These are phyloP conservation scores for Neogale vison DNA, from an alignment of 2,113 vertebrate genomes.

Conservation along the genomic window DNA sequence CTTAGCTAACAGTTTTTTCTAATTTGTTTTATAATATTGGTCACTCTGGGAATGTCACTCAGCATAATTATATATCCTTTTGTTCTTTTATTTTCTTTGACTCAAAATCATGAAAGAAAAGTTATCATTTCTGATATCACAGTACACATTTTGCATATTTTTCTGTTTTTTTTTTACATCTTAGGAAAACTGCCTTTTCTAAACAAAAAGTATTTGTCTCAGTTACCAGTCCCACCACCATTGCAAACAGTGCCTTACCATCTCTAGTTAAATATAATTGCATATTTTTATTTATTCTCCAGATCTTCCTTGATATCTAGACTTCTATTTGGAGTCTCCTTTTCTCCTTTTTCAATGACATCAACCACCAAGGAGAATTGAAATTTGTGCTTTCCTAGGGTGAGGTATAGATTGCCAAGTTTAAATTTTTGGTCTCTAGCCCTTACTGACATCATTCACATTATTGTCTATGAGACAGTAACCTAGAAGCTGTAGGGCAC, in stretches of 20 bases:
- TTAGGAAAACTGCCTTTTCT: not conserved
- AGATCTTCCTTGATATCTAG: not conserved
- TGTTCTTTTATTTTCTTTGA: slow-evolving; percentile 24
- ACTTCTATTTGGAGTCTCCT: not conserved
- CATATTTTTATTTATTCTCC: not conserved
- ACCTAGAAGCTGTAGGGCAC: not conserved
- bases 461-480: not conserved
- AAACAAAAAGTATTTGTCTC: not conserved
- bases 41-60: not conserved
- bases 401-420: not conserved
- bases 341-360: not conserved
- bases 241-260: not conserved
- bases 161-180: not conserved
- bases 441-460: not conserved
- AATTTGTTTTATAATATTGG: not conserved
- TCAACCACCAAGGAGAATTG: not conserved
- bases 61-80: not conserved
- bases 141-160: not conserved
- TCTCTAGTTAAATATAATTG: not conserved
- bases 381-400: not conserved
- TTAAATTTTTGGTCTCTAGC: not conserved
- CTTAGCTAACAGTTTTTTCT: not conserved
- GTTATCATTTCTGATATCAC: not conserved
- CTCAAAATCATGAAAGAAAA: slow-evolving; percentile 6
- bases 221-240: not conserved